Evolutionary conservation across 2,113 vertebrate genomes (phyloP), one percentile per base, ranked within the genome.

Genomic region (Chroicocephalus ridibundus): DNA sequence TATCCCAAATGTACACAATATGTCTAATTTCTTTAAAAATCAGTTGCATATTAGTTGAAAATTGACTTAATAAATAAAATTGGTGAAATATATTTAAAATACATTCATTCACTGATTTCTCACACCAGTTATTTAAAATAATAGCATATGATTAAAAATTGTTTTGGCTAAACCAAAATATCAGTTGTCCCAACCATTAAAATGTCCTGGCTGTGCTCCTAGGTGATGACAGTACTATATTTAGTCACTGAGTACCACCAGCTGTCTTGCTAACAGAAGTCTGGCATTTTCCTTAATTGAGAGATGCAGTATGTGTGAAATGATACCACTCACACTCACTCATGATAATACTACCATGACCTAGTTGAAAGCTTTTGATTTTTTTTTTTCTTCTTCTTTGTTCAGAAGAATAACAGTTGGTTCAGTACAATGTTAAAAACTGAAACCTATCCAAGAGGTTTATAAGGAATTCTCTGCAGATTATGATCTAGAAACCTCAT

Each of bases 191-290:
- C 89, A 92, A 92, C 86, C 95, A 96, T 91, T 96, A 95, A 96
- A 97, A 94, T 68, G 72, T 91, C 93, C 96, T 95, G 96, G 96
- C 96, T 90, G 54, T 86, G 70, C 90, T 97, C 76, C 88, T 94
- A 83, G 91, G 96, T 96, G 97, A 96, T 97, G 96, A 97, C 97
- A 97, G 97, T 95, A 93, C 97, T 97, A 95, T 97, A 97, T 97
- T 97, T 96, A 97, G 96, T 93, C 94, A 90, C 87, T 96, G 97
- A 97, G 94, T 96, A 96, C 83, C 95, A 96, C 96, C 97, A 97
- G 97, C 97, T 97, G 97, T 96, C 96, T 96, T 94, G 93, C 96
- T 97, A 97, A 97, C 97, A 96, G 96, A 97, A 97, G 93, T 95
- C 96, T 97, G 96, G 94, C 96, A 94, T 97, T 97, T 96, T 96